Evolutionary conservation across 1,140 invertebrate species (phyloP), one percentile per base, ranked within the genome.

Genomic region (Philopotamus ludificatus): DNA sequence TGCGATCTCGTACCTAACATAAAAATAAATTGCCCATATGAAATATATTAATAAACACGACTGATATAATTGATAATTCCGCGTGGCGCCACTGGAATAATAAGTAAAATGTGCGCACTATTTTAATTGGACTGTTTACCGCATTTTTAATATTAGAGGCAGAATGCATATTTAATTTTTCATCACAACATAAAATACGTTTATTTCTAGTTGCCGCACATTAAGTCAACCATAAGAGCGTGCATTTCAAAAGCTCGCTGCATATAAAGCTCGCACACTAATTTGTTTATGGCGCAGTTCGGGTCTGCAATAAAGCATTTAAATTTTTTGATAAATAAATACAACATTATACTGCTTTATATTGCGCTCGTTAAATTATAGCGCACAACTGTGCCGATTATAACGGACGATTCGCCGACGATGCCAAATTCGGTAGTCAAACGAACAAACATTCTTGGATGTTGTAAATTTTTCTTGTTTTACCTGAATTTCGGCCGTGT

Each of bases 261-360:
- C 34, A 26, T 42, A 16, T n/a, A 22, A 54, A 60, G 57, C 23
- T 47, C 28, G 20, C 23, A 23, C 57, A 42, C 42, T 60, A 60
- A 60, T 60, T 60, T 60, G 57, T 60, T 60, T 60, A 60, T 60
- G 42, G 57, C 57, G 57, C 57, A 60, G 34, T 60, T 60, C 54
- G 21, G 28, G 22, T 9, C 12, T 9, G 57, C 42, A 47, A 60
- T 60, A 60, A 60, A 60, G 21, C 57, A 47, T 60, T 60, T 34
- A 34, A 34, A 34, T 34, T 7, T 34, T 34, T 34, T 34, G 12
- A 7, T 12, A 34, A 12, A 34, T 34, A 34, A 4, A 34, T 34
- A 34, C 28, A 34, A 34, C 28, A 34, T 34, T 34, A 12, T 34
- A 34, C 28, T 7, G 12, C 12, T 34, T 12, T 34, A 34, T 34